Conservation (phyloP, 2,888 invertebrate genomes). For the Strigamia maritima region DNA sequence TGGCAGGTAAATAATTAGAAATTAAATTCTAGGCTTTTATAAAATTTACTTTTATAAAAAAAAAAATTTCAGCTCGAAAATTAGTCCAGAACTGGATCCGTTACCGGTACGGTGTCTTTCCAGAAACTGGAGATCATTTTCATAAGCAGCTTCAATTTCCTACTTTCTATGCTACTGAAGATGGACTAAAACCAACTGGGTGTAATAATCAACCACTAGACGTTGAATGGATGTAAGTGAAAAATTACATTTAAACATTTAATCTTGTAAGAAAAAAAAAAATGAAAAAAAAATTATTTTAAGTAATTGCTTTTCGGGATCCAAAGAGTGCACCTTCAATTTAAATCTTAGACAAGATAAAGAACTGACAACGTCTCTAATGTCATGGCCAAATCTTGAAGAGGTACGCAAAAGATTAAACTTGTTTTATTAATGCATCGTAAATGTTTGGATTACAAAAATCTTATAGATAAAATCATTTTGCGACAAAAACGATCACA, state of each 20-base stretch:
- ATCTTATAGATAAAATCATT: background rate
- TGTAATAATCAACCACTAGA: conserved; percentile 47
- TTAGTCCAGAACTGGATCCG: conserved; percentile 64
- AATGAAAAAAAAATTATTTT: background rate
- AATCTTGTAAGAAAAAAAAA: too few relatives aligned
- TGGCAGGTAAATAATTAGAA: background rate
- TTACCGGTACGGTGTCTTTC: conserved; percentile 66
- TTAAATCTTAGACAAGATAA: background rate
- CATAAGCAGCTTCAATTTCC: conserved; percentile 61
- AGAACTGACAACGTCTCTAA: background rate
- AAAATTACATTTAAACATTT: background rate
- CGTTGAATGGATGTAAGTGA: conserved; percentile 41
- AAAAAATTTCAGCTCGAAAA: conserved; percentile 51
- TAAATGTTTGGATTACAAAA: background rate
- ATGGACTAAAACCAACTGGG: conserved; percentile 49
- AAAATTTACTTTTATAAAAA: background rate
- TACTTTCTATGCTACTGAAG: conserved; percentile 54
- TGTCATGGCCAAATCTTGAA: background rate
- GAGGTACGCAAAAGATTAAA: background rate
- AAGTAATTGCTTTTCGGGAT: background rate
- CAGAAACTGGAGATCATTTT: conserved; percentile 60
- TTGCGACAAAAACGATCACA: conserved; percentile 27
- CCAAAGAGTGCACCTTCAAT: background rate
- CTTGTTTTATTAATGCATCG: background rate
- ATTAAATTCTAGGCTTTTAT: too few relatives aligned